Percentiles rank a stretch among this genome's conserved stretches.
Conservation (phyloP, 1,140 invertebrate species). For the Meteorus sp. region DNA sequence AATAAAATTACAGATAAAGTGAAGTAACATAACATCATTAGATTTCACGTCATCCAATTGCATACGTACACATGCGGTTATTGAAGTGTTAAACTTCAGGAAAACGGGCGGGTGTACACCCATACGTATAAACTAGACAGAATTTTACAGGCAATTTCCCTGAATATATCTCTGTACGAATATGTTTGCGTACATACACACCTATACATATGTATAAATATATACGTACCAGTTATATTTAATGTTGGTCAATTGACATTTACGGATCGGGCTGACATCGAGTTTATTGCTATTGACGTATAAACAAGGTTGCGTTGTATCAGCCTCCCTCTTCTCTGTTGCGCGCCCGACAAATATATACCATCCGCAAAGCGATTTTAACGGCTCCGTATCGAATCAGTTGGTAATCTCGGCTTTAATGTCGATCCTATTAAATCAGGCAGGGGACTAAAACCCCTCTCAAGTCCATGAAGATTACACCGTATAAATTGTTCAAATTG, state of each 20-base stretch:
- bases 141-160: conserved; percentile 29
- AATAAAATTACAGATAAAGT: too few species aligned
- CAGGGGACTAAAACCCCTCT: background rate
- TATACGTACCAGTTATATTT: conserved; percentile 26
- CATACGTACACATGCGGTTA: too few species aligned
- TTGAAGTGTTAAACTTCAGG: too few species aligned
- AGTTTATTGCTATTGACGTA: conserved; percentile 28
- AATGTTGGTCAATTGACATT: conserved; percentile 31
- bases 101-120: too few species aligned
- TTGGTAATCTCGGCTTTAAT: conserved; percentile 46
- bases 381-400: conserved; percentile 27
- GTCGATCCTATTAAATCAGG: conserved; percentile 41
- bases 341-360: background rate
- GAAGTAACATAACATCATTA: background rate
- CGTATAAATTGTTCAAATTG: background rate
- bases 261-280: conserved; percentile 27
- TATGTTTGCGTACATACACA: too few species aligned
- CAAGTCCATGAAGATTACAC: background rate
- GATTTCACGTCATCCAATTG: background rate
- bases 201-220: too few species aligned
- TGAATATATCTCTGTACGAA: too few species aligned
- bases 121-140: background rate
- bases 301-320: conserved; percentile 7
- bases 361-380: background rate
- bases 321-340: background rate